These are phyloP conservation scores for Heliocidaris erythrogramma DNA, from an alignment of 35 echinoderm and acorn worm genomes.

Conservation along the genomic window DNA sequence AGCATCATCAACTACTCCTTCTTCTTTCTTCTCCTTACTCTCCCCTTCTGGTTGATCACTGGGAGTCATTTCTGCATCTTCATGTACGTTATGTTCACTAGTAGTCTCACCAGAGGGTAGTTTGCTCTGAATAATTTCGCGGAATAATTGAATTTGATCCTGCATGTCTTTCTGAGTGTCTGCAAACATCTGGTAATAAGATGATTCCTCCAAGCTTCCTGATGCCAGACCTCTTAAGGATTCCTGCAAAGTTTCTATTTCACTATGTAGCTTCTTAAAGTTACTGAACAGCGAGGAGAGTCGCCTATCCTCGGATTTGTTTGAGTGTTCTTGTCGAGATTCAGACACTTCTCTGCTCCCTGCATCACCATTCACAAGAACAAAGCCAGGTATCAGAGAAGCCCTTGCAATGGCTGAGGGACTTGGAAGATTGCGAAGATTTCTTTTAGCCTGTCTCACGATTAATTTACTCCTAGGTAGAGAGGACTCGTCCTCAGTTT, in stretches of 20 bases:
- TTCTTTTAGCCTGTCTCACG: neutral
- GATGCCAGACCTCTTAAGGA: neutral
- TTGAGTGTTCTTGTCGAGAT: neutral
- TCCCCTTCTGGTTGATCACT: neutral
- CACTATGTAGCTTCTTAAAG: neutral
- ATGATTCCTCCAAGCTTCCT: neutral
- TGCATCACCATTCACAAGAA: neutral
- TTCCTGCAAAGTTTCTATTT: neutral
- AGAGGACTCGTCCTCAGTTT: neutral
- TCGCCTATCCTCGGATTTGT: neutral
- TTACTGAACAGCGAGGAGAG: neutral
- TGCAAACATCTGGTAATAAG: neutral
- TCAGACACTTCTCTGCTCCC: neutral
- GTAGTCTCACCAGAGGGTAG: neutral
- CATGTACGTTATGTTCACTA: neutral
- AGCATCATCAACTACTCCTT: neutral
- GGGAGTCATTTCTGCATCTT: neutral
- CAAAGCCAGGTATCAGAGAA: neutral
- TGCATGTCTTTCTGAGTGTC: slow-evolving; percentile 3
- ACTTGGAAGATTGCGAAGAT: neutral
- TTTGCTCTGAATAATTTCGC: neutral
- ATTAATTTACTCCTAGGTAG: neutral
- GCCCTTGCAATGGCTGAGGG: neutral
- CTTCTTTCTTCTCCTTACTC: neutral
- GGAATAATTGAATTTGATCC: neutral